Evolutionary conservation across 2,797 vertebrate species (phyloP).

Genomic region (Siniperca scherzeri): DNA sequence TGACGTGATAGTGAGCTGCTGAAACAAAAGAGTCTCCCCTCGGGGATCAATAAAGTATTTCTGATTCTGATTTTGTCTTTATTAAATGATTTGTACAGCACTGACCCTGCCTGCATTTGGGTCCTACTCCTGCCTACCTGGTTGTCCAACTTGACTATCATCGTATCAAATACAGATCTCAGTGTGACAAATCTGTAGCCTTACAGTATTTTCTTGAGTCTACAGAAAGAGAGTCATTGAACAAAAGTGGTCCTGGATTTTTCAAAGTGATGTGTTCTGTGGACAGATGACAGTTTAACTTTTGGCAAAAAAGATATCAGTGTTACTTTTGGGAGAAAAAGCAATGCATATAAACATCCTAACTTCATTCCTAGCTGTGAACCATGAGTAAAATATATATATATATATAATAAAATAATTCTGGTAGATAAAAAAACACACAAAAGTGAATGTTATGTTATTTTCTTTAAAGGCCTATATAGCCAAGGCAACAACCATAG

Average conservation of each 20-base stretch:
- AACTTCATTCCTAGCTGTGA: too few species aligned
- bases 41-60: too few species aligned
- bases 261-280: not conserved
- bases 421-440: too few species aligned
- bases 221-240: conserved; percentile 2
- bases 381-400: too few species aligned
- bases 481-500: not conserved
- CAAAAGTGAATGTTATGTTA: not conserved
- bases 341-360: not conserved
- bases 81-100: too few species aligned
- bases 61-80: too few species aligned
- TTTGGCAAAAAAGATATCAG: not conserved
- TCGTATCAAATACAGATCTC: not conserved
- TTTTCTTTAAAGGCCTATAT: not conserved
- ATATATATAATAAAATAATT: too few species aligned
- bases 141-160: too few species aligned
- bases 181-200: conserved; percentile 37
- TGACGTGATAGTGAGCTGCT: too few species aligned
- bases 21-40: too few species aligned
- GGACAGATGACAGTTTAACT: conserved; percentile 8
- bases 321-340: not conserved
- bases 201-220: not conserved
- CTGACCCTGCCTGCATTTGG: too few species aligned
- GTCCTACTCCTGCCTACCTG: too few species aligned
- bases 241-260: conserved; percentile 7